These are phyloP conservation scores for Scomber scombrus DNA, from an alignment of 2,113 vertebrate genomes.

Conservation along the genomic window DNA sequence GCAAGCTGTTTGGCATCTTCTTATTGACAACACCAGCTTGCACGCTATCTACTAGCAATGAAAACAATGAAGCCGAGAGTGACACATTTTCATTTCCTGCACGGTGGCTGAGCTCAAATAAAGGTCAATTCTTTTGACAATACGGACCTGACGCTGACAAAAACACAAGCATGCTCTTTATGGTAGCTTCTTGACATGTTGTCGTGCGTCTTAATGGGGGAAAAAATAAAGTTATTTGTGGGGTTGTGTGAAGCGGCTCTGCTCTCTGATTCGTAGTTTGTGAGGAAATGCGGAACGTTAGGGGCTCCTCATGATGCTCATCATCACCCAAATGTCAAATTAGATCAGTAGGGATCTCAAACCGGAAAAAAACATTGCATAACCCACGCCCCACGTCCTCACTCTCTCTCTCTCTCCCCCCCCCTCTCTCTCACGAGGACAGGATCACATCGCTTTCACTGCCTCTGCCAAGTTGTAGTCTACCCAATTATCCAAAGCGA, in stretches of 20 bases:
- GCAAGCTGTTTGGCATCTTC: conserved; percentile 22
- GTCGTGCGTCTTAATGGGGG: not conserved
- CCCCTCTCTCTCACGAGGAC: conserved; percentile 52
- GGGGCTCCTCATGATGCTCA: conserved; percentile 78
- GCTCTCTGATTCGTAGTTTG: conserved; percentile 38
- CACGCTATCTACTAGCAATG: conserved; percentile 20
- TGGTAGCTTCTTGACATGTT: conserved; percentile 33
- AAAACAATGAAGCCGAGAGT: conserved; percentile 43
- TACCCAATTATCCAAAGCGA: conserved; percentile 61
- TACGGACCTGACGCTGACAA: conserved; percentile 2
- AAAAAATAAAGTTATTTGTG: conserved; percentile 20
- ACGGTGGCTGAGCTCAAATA: conserved; percentile 9
- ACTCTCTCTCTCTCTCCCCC: conserved; percentile 25
- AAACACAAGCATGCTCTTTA: conserved; percentile 35
- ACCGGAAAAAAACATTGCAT: conserved; percentile 64
- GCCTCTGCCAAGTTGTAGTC: conserved; percentile 62
- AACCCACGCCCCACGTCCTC: conserved; percentile 54
- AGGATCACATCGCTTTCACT: conserved; percentile 59
- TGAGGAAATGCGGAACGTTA: conserved; percentile 73
- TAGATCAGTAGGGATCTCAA: conserved; percentile 73
- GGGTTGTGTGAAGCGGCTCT: conserved; percentile 10
- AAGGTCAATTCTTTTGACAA: conserved; percentile 45
- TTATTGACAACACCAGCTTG: conserved; percentile 30
- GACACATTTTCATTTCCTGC: conserved; percentile 64
- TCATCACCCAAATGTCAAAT: conserved; percentile 80